Conservation (phyloP, 2,113 vertebrate genomes). For the Crotalus tigris region DNA sequence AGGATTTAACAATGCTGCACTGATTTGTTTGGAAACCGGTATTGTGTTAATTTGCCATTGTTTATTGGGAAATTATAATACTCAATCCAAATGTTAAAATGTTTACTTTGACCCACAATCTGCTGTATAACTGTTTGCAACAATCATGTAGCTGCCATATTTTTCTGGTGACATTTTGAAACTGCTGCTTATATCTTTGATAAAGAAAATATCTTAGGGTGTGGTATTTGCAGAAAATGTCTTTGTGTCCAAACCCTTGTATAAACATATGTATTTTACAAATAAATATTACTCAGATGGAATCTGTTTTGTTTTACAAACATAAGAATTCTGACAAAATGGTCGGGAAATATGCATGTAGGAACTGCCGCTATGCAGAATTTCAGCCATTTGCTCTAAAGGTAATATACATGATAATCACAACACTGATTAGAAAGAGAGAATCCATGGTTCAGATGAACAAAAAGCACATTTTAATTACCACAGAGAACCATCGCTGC, state of each 20-base stretch:
- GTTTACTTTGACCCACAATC: not conserved
- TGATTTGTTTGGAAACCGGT: conserved; percentile 36
- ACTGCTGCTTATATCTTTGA: conserved; percentile 50
- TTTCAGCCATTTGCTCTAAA: not conserved
- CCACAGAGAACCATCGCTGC: not conserved
- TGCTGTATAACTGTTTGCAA: conserved; percentile 39
- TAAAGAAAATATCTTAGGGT: conserved; percentile 26
- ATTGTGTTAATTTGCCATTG: conserved; percentile 22
- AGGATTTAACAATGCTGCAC: conserved; percentile 30
- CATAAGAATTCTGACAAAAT: not conserved
- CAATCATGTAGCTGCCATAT: conserved; percentile 13
- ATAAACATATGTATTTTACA: conserved; percentile 56
- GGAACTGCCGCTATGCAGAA: not conserved
- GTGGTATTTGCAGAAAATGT: conserved; percentile 11
- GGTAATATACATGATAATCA: not conserved
- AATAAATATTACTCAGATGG: conserved; percentile 55
- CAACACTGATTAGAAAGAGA: not conserved
- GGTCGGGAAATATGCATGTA: not conserved
- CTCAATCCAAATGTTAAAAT: conserved; percentile 11
- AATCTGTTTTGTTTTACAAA: not conserved
- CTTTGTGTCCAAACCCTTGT: conserved; percentile 17
- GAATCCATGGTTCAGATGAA: not conserved
- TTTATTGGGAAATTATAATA: conserved; percentile 42
- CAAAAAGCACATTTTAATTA: not conserved
- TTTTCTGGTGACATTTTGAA: conserved; percentile 4